Conservation (phyloP, 2,888 invertebrate species). For the Phengaris alcon region DNA sequence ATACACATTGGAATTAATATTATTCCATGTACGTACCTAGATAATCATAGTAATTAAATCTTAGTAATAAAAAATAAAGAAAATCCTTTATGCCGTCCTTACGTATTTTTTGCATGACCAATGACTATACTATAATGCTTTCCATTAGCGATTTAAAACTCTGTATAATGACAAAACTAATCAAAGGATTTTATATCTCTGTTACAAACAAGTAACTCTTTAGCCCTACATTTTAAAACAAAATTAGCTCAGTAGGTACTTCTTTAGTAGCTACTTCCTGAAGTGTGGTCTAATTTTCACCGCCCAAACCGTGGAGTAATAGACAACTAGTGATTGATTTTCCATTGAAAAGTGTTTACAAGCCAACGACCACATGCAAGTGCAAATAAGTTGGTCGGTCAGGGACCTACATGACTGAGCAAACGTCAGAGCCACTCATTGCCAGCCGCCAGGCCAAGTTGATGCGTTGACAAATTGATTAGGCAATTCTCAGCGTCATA, state of each 20-base stretch:
- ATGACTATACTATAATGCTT: too few species aligned
- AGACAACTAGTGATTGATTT: slow-evolving; percentile 7
- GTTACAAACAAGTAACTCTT: background rate
- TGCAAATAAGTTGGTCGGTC: slow-evolving; percentile 24
- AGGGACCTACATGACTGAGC: slow-evolving; percentile 3
- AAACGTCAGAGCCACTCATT: background rate
- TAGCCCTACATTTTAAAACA: background rate
- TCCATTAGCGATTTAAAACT: too few species aligned
- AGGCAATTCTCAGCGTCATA: slow-evolving; percentile 31
- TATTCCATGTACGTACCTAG: too few species aligned
- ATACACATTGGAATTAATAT: too few species aligned
- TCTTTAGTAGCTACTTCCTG: background rate
- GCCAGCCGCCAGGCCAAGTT: slow-evolving; percentile 35
- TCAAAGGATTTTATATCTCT: background rate
- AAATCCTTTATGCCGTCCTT: too few species aligned
- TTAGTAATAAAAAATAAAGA: too few species aligned
- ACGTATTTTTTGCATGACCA: too few species aligned
- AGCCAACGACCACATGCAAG: slow-evolving; percentile 28
- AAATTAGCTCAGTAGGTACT: background rate
- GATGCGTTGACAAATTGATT: slow-evolving; percentile 54
- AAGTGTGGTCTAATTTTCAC: slow-evolving; percentile 1
- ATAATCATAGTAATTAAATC: too few species aligned
- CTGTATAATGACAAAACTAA: background rate
- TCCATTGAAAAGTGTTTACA: slow-evolving; percentile 11
- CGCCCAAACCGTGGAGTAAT: background rate